phyloP scores from a whole-genome alignment of 1,140 invertebrate genomes.

The Drosophila oshimai region DNA sequence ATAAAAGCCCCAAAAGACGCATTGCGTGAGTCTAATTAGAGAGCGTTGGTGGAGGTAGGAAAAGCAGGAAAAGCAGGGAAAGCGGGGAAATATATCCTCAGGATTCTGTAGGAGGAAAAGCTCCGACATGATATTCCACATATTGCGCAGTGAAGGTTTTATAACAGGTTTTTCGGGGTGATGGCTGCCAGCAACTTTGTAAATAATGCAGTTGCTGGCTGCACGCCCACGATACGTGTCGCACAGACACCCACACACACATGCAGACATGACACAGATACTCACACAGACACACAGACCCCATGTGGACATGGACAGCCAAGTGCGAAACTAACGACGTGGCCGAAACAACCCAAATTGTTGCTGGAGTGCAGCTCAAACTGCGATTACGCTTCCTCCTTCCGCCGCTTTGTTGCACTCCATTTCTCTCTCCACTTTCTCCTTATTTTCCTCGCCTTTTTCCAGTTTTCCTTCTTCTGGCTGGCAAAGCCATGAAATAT shows the following conservation, averaged over 20 bases:
- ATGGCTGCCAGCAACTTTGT: slow-evolving; percentile 56
- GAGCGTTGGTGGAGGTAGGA: background rate
- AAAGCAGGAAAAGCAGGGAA: background rate
- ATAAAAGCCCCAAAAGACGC: slow-evolving; percentile 37
- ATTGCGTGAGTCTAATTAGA: slow-evolving; percentile 62
- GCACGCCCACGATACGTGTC: slow-evolving; percentile 5
- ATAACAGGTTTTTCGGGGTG: slow-evolving; percentile 21
- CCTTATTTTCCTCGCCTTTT: background rate
- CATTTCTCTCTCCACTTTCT: background rate
- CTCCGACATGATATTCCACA: slow-evolving; percentile 5
- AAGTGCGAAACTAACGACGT: slow-evolving; percentile 70
- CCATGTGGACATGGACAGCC: slow-evolving; percentile 56
- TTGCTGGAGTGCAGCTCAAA: slow-evolving; percentile 38
- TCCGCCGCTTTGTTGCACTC: slow-evolving; percentile 25
- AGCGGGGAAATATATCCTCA: background rate
- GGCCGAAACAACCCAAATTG: slow-evolving; percentile 55
- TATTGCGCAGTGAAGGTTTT: slow-evolving; percentile 48
- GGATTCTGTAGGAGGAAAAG: background rate
- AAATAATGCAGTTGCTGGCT: slow-evolving; percentile 60
- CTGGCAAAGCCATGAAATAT: slow-evolving; percentile 55
- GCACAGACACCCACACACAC: background rate
- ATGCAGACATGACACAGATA: background rate
- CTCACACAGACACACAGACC: background rate
- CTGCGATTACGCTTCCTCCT: slow-evolving; percentile 36
- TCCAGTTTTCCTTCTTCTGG: slow-evolving; percentile 3